Conservation (phyloP, 1,140 invertebrate species). For the Mactra quadrangularis region DNA sequence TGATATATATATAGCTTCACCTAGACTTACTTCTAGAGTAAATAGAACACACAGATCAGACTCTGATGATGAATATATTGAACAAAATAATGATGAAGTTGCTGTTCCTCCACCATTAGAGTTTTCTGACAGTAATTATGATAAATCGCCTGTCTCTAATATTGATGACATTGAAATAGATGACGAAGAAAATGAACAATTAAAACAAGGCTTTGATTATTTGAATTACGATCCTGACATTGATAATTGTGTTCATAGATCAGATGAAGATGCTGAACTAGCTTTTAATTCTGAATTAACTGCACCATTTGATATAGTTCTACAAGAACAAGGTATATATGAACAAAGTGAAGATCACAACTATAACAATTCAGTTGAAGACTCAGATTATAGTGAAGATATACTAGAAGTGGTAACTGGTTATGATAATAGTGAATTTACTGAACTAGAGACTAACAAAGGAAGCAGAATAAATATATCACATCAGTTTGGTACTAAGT, state of each 20-base stretch:
- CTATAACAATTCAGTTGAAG: neutral
- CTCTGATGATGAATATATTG: constrained; percentile 11
- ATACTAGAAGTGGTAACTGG: constrained; percentile 8
- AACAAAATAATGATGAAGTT: constrained; percentile 36
- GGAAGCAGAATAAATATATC: constrained; percentile 1
- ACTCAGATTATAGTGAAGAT: constrained; percentile 5
- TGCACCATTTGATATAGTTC: constrained; percentile 56
- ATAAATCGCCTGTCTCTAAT: constrained; percentile 23
- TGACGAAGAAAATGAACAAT: neutral
- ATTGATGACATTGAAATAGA: constrained; percentile 29
- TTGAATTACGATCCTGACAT: neutral
- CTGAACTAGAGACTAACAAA: constrained; percentile 28
- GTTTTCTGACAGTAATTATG: constrained; percentile 43
- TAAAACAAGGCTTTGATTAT: neutral
- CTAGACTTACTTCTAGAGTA: neutral
- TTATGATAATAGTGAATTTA: constrained; percentile 15
- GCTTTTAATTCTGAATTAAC: constrained; percentile 58
- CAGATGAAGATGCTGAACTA: constrained; percentile 32
- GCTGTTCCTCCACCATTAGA: constrained; percentile 50
- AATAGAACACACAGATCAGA: neutral
- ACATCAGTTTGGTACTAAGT: neutral
- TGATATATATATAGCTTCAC: constrained; percentile 36
- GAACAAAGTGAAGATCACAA: neutral
- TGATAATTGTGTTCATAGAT: too few relatives aligned
- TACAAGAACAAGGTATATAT: constrained; percentile 55